Evolutionary conservation across 2,888 invertebrate species (phyloP).

Genomic region (Cheilosia impressa): DNA sequence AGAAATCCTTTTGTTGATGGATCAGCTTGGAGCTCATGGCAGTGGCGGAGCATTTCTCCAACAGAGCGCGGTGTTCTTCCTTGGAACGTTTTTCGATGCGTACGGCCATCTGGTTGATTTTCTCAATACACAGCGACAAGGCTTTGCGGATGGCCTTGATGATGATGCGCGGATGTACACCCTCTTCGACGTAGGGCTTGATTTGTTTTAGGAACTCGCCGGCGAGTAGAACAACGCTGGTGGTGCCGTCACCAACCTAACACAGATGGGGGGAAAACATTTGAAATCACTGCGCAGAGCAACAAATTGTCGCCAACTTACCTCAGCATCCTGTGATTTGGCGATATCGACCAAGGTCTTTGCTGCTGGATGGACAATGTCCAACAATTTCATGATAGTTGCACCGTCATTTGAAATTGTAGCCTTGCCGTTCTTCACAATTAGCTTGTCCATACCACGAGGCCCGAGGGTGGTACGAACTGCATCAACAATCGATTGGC

Average conservation of each 20-base stretch:
- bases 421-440: conserved; percentile 96
- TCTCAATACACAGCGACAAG: conserved; percentile 91
- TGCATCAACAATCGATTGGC: conserved; percentile 97
- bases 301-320: conserved; percentile 80
- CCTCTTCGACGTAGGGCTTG: conserved; percentile 98
- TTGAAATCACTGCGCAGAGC: neutral
- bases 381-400: conserved; percentile 98
- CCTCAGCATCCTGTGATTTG: conserved; percentile 99
- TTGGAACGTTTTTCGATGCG: conserved; percentile 89
- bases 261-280: neutral
- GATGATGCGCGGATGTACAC: conserved; percentile 95
- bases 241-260: conserved; percentile 99
- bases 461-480: conserved; percentile 98
- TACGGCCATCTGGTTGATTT: conserved; percentile 92
- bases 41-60: conserved; percentile 96
- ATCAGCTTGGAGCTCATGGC: conserved; percentile 99
- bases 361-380: conserved; percentile 99
- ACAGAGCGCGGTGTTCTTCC: conserved; percentile 83
- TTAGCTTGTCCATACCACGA: conserved; percentile 99
- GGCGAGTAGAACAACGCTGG: conserved; percentile 97
- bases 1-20: conserved; percentile 97
- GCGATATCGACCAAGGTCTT: conserved; percentile 99
- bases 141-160: conserved; percentile 95
- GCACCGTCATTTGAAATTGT: conserved; percentile 99
- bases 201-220: conserved; percentile 97